Percentiles rank a stretch among this genome's conserved stretches.
These are phyloP conservation scores for Rhinopithecus roxellana DNA, from an alignment of 2,113 vertebrate genomes.

Conservation along the genomic window DNA sequence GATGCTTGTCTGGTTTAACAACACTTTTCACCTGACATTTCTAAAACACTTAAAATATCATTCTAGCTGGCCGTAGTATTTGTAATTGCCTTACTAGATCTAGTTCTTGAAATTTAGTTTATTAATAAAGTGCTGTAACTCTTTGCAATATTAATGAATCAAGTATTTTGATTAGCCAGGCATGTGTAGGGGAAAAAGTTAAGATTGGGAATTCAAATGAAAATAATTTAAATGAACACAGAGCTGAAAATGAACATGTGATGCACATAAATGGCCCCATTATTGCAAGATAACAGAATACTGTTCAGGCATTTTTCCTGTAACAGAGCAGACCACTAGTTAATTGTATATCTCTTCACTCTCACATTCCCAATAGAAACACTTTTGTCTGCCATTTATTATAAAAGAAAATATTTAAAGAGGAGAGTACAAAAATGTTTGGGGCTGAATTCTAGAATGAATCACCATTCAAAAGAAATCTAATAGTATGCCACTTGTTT, in stretches of 20 bases:
- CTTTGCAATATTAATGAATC: constrained; percentile 59
- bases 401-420: neutral
- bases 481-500: neutral
- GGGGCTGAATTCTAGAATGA: neutral
- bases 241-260: constrained; percentile 64
- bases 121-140: constrained; percentile 55
- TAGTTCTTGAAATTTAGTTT: constrained; percentile 48
- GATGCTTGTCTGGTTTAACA: neutral
- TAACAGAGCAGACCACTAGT: neutral
- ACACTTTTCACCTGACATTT: neutral
- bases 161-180: constrained; percentile 62
- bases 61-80: neutral
- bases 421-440: neutral
- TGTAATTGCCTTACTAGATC: constrained; percentile 4
- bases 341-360: constrained; percentile 34
- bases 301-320: constrained; percentile 47
- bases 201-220: constrained; percentile 54
- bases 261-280: constrained; percentile 37
- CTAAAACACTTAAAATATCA: constrained; percentile 6
- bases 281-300: constrained; percentile 60
- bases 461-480: neutral
- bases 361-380: neutral
- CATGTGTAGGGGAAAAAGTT: constrained; percentile 30
- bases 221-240: constrained; percentile 71
- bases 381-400: neutral